Conservation (phyloP, 2,888 invertebrate genomes). For the Tridacna crocea region DNA sequence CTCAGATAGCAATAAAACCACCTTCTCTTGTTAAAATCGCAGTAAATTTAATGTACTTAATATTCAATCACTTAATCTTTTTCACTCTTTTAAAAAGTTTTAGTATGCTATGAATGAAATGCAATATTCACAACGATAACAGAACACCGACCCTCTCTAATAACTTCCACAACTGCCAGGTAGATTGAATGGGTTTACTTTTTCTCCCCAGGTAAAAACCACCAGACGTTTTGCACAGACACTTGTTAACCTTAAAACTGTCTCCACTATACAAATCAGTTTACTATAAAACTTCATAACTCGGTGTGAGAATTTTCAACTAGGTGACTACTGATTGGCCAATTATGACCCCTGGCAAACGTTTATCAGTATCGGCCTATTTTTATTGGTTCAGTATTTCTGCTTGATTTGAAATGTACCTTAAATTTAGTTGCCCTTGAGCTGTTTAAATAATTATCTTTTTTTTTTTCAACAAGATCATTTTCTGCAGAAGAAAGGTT, state of each 20-base stretch:
- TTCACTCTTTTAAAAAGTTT: too few species aligned
- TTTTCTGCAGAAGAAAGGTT: too few species aligned
- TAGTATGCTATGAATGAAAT: too few species aligned
- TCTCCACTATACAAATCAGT: background rate
- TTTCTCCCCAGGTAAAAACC: slow-evolving; percentile 16
- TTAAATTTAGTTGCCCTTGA: slow-evolving; percentile 9
- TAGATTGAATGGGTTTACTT: slow-evolving; percentile 10
- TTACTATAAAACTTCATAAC: slow-evolving; percentile 18
- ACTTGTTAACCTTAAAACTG: slow-evolving; percentile 21
- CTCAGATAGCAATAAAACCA: too few species aligned
- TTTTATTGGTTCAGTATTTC: slow-evolving; percentile 22
- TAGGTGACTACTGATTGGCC: slow-evolving; percentile 26
- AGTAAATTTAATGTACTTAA: too few species aligned
- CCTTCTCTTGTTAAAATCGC: too few species aligned
- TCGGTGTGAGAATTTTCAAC: slow-evolving; percentile 30
- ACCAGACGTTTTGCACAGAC: slow-evolving; percentile 16
- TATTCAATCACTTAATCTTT: too few species aligned
- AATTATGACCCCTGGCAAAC: slow-evolving; percentile 25
- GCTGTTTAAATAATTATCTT: slow-evolving; percentile 1
- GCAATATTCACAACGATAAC: too few species aligned
- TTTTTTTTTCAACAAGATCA: background rate
- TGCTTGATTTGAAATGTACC: slow-evolving; percentile 18
- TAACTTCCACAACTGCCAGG: background rate
- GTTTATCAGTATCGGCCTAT: slow-evolving; percentile 6
- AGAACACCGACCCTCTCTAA: background rate